Evolutionary conservation across 2,113 vertebrate species (phyloP).

Genomic region (Uria aalge): DNA sequence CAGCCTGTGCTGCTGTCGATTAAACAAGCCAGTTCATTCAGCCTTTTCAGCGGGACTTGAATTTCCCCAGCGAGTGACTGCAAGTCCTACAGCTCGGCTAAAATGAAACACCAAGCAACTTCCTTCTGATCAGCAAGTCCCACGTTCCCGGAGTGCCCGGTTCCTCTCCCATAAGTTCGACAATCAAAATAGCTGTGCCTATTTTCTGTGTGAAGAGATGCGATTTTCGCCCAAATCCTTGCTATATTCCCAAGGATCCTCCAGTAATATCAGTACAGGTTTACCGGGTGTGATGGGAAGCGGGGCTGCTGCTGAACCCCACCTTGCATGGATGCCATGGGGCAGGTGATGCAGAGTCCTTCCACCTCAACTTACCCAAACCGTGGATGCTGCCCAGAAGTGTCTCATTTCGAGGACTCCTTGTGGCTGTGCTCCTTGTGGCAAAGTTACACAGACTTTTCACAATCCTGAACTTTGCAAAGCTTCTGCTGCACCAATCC

Average conservation of each 20-base stretch:
- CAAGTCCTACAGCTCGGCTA: not conserved
- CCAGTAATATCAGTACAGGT: not conserved
- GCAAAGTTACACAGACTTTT: not conserved
- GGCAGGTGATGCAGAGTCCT: not conserved
- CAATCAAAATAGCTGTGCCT: not conserved
- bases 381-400: not conserved
- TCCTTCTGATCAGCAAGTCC: not conserved
- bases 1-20: not conserved
- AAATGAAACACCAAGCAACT: not conserved
- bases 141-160: accelerated
- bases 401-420: not conserved
- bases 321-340: accelerated
- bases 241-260: not conserved
- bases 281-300: not conserved
- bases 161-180: not conserved
- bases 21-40: not conserved
- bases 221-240: not conserved
- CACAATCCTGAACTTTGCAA: not conserved
- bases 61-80: not conserved
- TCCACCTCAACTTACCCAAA: no score
- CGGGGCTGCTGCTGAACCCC: not conserved
- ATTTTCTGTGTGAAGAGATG: not conserved
- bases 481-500: not conserved
- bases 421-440: not conserved
- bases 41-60: not conserved